Conservation (phyloP, 2,888 invertebrate genomes). For the Campoplex nolae region DNA sequence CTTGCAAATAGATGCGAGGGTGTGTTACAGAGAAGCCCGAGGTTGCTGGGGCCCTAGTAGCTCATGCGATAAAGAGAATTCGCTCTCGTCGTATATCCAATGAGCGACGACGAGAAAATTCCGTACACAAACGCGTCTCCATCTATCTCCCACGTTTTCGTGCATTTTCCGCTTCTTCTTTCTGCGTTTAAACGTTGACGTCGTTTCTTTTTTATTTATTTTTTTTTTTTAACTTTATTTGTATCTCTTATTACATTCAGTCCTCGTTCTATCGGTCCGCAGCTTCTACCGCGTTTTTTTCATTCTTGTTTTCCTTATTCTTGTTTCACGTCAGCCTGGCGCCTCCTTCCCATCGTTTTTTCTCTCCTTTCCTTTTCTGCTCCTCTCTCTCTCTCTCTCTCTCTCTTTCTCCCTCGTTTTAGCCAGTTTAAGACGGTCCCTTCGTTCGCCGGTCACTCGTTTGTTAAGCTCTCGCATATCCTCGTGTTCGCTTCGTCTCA, state of each 20-base stretch:
- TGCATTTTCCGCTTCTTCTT: slow-evolving; percentile 34
- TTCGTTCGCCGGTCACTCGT: slow-evolving; percentile 46
- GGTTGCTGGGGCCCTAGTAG: slow-evolving; percentile 50
- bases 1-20: slow-evolving; percentile 80
- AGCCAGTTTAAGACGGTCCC: slow-evolving; percentile 34
- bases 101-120: slow-evolving; percentile 27
- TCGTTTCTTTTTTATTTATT: neutral
- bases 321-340: slow-evolving; percentile 69
- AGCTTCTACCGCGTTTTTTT: slow-evolving; percentile 50
- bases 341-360: slow-evolving; percentile 54
- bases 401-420: slow-evolving; percentile 13
- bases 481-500: slow-evolving; percentile 21
- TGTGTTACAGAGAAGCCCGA: slow-evolving; percentile 73
- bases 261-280: slow-evolving; percentile 51
- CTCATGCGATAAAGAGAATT: slow-evolving; percentile 52
- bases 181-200: slow-evolving; percentile 32
- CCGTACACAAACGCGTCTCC: neutral
- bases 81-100: slow-evolving; percentile 35
- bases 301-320: slow-evolving; percentile 69
- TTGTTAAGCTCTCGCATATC: slow-evolving; percentile 38
- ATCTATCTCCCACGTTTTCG: slow-evolving; percentile 33
- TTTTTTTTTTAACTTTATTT: slow-evolving; percentile 49
- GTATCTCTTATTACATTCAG: slow-evolving; percentile 48
- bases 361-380: slow-evolving; percentile 17
- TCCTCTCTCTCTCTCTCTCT: slow-evolving; percentile 5